These are phyloP conservation scores for Aplysina aerophoba DNA, from an alignment of 37 sponge, comb jelly and placozoan genomes.

Conservation along the genomic window DNA sequence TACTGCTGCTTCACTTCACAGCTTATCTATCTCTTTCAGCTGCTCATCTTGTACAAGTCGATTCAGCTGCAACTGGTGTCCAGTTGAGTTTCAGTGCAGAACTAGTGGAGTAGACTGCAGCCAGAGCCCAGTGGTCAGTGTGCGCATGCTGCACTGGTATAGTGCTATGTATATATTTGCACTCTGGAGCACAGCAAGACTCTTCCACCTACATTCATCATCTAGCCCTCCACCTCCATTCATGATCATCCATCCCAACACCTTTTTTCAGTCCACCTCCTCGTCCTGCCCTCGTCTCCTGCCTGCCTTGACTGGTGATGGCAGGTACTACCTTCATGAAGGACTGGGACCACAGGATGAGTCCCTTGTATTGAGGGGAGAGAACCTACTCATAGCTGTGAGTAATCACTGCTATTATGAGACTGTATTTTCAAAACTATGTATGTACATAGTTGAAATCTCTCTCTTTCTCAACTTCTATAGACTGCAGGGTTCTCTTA, in stretches of 20 bases:
- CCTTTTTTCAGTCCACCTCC: background rate
- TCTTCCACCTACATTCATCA: no score
- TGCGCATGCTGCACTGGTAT: background rate
- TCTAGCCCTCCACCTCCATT: no score
- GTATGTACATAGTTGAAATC: no score
- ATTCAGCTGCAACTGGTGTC: constrained; percentile 18
- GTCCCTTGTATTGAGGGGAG: constrained; percentile 11
- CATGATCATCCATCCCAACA: background rate
- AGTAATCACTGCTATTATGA: constrained; percentile 4
- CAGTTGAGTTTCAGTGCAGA: constrained; percentile 12
- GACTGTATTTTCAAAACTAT: no score
- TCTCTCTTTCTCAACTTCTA: no score
- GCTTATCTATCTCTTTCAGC: background rate
- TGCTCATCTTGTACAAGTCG: constrained; percentile 23
- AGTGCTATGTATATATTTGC: no score
- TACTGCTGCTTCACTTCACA: background rate
- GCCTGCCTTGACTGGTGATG: constrained; percentile 6
- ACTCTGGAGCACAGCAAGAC: no score
- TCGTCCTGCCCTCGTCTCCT: constrained; percentile 2
- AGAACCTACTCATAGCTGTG: constrained; percentile 14
- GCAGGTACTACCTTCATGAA: constrained; percentile 33
- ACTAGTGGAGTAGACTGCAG: background rate
- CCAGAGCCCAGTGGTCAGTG: no score
- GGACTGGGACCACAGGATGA: constrained; percentile 23
- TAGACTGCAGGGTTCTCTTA: no score